A percentile compares a stretch with the other conserved stretches of the same genome.
Evolutionary conservation across 2,113 vertebrate species (phyloP).

Genomic region (Labrus mixtus): DNA sequence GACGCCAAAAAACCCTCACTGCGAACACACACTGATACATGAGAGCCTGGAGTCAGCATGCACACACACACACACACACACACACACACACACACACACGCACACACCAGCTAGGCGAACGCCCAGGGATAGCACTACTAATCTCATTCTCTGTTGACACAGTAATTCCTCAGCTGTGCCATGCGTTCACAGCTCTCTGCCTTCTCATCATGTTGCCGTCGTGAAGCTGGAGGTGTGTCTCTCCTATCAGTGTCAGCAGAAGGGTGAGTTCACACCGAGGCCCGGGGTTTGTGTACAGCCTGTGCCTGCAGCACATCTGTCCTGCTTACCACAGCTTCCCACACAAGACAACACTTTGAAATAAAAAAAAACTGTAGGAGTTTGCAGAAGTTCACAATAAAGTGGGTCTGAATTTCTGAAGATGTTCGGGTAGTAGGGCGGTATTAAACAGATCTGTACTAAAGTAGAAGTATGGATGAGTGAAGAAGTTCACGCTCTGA

Average conservation of each 20-base stretch:
- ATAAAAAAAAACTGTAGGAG: conserved; percentile 35
- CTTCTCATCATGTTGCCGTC: conserved; percentile 19
- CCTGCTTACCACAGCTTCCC: conserved; percentile 53
- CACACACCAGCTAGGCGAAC: conserved; percentile 56
- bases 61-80: conserved; percentile 19
- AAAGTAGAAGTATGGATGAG: neutral
- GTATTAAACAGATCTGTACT: neutral
- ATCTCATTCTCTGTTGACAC: conserved; percentile 76
- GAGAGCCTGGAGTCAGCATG: conserved; percentile 27
- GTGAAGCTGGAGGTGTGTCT: conserved; percentile 45
- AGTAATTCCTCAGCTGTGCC: conserved; percentile 59
- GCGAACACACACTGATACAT: conserved; percentile 56
- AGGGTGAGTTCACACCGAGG: conserved; percentile 60
- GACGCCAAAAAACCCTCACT: conserved; percentile 55
- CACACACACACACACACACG: conserved; percentile 23
- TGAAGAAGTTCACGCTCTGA: neutral
- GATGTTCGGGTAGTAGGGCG: neutral
- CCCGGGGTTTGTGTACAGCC: conserved; percentile 29
- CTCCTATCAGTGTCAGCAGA: conserved; percentile 63
- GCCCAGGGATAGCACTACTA: conserved; percentile 64
- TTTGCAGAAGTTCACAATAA: conserved; percentile 18
- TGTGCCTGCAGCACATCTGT: conserved; percentile 57
- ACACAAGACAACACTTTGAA: conserved; percentile 11
- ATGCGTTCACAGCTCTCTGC: conserved; percentile 52
- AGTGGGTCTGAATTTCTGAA: conserved; percentile 7